A percentile compares a stretch with the other conserved stretches of the same genome.
phyloP scores from a whole-genome alignment of 1,140 invertebrate genomes.

The Drosophila lacertosa region DNA sequence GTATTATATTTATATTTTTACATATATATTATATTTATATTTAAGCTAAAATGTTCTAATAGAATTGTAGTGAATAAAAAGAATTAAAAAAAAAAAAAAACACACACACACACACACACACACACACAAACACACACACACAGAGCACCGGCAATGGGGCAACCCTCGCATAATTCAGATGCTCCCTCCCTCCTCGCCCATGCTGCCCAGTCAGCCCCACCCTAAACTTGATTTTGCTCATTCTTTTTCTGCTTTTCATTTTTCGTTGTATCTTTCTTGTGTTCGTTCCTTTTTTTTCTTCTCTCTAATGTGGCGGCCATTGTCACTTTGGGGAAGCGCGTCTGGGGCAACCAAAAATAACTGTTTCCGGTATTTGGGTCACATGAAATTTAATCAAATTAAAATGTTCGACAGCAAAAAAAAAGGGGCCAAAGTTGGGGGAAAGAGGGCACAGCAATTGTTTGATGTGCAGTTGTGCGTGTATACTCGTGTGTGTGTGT shows the following conservation, averaged over 20 bases:
- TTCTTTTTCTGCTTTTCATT: slow-evolving; percentile 8
- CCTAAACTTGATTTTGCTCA: slow-evolving; percentile 28
- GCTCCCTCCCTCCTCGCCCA: slow-evolving; percentile 4
- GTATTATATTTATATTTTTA: too few species aligned
- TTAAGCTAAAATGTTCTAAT: too few species aligned
- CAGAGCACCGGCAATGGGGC: slow-evolving; percentile 5
- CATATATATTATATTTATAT: too few species aligned
- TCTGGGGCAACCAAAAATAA: slow-evolving; percentile 78
- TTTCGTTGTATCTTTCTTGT: slow-evolving; percentile 5
- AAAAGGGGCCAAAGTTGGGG: slow-evolving; percentile 35
- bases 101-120: too few species aligned
- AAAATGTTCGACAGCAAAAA: slow-evolving; percentile 70
- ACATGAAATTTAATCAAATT: slow-evolving; percentile 83
- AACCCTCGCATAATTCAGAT: slow-evolving; percentile 31
- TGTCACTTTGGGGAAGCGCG: slow-evolving; percentile 50
- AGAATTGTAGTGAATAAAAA: too few species aligned
- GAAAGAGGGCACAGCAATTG: slow-evolving; percentile 44
- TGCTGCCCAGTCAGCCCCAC: not conserved
- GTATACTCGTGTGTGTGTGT: slow-evolving; percentile 16
- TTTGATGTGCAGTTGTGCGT: slow-evolving; percentile 31
- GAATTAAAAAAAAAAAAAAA: too few species aligned
- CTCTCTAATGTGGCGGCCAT: slow-evolving; percentile 59
- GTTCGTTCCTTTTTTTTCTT: slow-evolving; percentile 18
- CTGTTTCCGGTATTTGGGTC: slow-evolving; percentile 82
- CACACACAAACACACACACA: too few species aligned